These are phyloP conservation scores for Lampris incognitus DNA, from an alignment of 2,113 vertebrate genomes.

Conservation along the genomic window DNA sequence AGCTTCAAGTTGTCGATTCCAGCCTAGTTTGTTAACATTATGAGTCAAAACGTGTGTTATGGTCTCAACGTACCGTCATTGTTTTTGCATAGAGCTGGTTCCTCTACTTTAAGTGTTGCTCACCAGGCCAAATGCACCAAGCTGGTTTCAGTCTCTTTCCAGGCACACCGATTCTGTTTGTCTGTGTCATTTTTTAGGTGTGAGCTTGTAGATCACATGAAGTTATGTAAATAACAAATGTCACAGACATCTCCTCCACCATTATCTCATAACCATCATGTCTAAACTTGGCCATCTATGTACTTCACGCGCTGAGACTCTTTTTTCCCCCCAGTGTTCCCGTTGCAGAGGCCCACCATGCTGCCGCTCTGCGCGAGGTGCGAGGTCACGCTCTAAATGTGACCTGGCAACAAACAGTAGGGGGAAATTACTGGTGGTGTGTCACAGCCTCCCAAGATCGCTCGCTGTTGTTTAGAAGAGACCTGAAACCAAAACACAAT, in stretches of 20 bases:
- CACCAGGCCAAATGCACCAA: too few relatives aligned
- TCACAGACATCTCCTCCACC: slow-evolving; percentile 8
- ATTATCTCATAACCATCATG: neutral
- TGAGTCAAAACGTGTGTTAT: too few relatives aligned
- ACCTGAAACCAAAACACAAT: neutral
- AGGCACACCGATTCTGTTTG: neutral
- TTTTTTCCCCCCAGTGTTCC: neutral
- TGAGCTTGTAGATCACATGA: neutral
- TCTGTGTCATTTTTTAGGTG: neutral
- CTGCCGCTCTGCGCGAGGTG: neutral
- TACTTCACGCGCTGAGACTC: neutral
- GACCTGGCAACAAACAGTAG: neutral
- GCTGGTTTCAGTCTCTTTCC: neutral
- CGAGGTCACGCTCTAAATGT: neutral
- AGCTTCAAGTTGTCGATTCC: too few relatives aligned
- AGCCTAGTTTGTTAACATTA: too few relatives aligned
- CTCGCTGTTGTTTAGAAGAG: neutral
- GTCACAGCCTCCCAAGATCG: neutral
- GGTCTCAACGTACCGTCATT: too few relatives aligned
- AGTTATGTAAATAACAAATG: slow-evolving; percentile 6
- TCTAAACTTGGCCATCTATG: slow-evolving; percentile 41
- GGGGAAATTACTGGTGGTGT: neutral
- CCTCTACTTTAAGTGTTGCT: neutral
- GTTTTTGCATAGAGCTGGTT: neutral
- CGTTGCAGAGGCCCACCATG: too few relatives aligned